A percentile compares a stretch with the other conserved stretches of the same genome.
Evolutionary conservation across 2,797 vertebrate genomes (phyloP).

Genomic region (Alosa sapidissima): DNA sequence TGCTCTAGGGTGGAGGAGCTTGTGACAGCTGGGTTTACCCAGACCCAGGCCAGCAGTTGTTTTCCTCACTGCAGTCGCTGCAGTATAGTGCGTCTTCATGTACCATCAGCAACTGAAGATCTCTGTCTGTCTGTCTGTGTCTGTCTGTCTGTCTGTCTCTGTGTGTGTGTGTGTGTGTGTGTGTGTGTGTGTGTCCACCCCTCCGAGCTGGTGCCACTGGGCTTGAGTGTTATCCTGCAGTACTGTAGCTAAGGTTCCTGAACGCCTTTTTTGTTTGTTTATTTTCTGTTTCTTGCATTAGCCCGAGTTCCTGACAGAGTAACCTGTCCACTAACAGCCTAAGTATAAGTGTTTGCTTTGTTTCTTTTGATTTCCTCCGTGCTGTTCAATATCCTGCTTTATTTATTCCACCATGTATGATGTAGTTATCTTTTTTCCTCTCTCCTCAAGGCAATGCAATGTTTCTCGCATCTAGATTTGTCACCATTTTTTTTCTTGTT

Average conservation of each 20-base stretch:
- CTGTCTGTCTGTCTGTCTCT: not conserved
- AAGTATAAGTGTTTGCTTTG: conserved; percentile 35
- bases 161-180: not conserved
- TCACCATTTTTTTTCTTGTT: conserved; percentile 40
- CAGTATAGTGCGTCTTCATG: not conserved
- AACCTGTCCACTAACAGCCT: conserved; percentile 13
- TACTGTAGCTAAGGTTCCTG: conserved; percentile 58
- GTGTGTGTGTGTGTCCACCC: not conserved
- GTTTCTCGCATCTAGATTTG: not conserved
- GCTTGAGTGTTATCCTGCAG: conserved; percentile 60
- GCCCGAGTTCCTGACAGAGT: not conserved
- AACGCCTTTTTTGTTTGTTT: conserved; percentile 48
- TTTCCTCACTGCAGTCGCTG: not conserved
- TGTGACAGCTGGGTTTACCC: not conserved
- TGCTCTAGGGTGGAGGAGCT: not conserved
- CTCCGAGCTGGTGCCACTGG: conserved; percentile 55
- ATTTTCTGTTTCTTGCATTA: conserved; percentile 66
- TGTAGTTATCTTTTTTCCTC: conserved; percentile 43
- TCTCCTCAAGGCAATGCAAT: conserved; percentile 1
- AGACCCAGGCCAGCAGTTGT: not conserved
- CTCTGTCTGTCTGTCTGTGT: not conserved
- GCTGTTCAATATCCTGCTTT: conserved; percentile 2
- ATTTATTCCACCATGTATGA: conserved; percentile 25
- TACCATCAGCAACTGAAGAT: not conserved
- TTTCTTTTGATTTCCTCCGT: conserved; percentile 24